A percentile compares a stretch with the other conserved stretches of the same genome.
These are phyloP conservation scores for Orycteropus afer DNA, from an alignment of 2,113 vertebrate genomes.

Conservation along the genomic window DNA sequence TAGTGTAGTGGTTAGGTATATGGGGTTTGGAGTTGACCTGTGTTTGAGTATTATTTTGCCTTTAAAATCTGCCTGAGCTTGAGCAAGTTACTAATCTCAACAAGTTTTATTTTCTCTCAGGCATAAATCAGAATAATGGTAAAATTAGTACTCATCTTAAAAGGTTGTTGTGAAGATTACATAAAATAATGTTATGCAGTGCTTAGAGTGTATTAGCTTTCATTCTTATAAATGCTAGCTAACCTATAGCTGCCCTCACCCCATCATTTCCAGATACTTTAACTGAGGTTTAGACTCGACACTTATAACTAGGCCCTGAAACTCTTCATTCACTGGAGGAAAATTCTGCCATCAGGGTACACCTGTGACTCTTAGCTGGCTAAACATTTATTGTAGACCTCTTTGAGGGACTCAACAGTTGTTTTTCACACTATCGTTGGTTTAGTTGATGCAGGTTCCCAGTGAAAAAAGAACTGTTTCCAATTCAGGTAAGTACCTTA, in stretches of 20 bases:
- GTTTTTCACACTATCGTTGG: neutral
- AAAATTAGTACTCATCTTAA: neutral
- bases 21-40: neutral
- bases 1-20: neutral
- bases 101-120: constrained; percentile 30
- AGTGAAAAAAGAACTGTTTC: constrained; percentile 14
- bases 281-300: neutral
- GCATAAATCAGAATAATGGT: neutral
- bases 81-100: neutral
- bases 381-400: neutral
- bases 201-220: neutral
- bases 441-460: neutral
- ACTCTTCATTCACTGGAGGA: neutral
- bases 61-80: constrained; percentile 18
- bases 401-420: neutral
- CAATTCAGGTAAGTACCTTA: neutral
- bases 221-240: neutral
- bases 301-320: neutral
- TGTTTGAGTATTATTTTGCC: neutral
- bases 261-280: neutral
- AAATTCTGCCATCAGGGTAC: neutral
- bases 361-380: neutral
- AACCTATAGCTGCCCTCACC: neutral
- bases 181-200: neutral
- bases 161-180: neutral